Evolutionary conservation across 1,140 invertebrate genomes (phyloP), one percentile per base, ranked within the genome.

Genomic region (Musca vetustissima): DNA sequence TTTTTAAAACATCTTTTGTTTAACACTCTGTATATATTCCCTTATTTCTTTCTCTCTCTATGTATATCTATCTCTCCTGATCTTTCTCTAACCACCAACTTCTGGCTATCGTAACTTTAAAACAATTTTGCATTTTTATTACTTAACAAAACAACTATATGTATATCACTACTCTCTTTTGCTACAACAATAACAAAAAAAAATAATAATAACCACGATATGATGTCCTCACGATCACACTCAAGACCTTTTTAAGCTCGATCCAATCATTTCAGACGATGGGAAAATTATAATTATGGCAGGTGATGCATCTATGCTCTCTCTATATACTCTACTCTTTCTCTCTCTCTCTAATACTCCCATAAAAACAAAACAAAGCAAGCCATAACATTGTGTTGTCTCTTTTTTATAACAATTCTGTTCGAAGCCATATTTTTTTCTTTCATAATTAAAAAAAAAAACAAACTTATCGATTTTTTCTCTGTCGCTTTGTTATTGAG

Each of bases 271-370:
- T 81, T 75, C 79, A 82, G 80, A 82, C 75, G 80, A 82, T 78
- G 80, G 80, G 75, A 82, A 82, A 80, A 81, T 82, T 76, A 82
- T 82, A 73, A 82, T 82, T 75, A 82, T 82, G 80, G 80, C 80
- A 82, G 80, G 80, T 82, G 80, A 82, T 75, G 79, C 76, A 81
- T 71, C 78, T 70, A 73, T 55, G 48, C 52, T 55, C 59, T 68
- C 52, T 55, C 59, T 68, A 8, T 43, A 43, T 53, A 53, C 52
- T 53, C 52, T 53, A 53, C 52, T 22, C 52, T 53, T 1, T 53
- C 52, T 53, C 52, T 53, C 24, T 53, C 52, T 53, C 24, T 22
- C 52, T 53, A 22, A 22, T 24, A 24, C 24, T 53, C 24, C 52
- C 36, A 43, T 4, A 32, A 32, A 32, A 43, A 43, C 6, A 43